A percentile compares a stretch with the other conserved stretches of the same genome.
Evolutionary conservation across 2,797 vertebrate genomes (phyloP).

Genomic region (Chiloscyllium punctatum): DNA sequence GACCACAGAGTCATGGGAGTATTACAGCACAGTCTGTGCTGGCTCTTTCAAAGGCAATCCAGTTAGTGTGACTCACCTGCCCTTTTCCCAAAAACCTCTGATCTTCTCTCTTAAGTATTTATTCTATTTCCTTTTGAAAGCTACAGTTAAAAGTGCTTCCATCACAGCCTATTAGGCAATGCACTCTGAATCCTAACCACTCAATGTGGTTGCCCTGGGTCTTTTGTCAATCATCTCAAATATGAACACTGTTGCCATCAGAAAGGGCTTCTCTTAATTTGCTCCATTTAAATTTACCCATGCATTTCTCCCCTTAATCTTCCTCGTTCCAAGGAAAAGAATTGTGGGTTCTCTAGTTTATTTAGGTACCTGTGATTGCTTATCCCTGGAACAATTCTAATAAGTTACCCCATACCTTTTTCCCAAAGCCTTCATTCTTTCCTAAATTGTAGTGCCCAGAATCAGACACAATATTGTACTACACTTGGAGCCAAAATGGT

Average conservation of each 20-base stretch:
- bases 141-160: neutral
- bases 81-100: neutral
- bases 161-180: too few relatives aligned
- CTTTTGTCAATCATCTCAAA: neutral
- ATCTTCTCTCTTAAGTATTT: neutral
- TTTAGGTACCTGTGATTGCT: too few relatives aligned
- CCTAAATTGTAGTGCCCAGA: neutral
- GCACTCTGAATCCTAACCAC: neutral
- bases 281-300: neutral
- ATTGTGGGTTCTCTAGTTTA: neutral
- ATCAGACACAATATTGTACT: neutral
- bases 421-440: neutral
- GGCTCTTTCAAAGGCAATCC: neutral
- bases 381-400: neutral
- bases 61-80: neutral
- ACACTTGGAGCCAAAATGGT: neutral
- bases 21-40: neutral
- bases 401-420: neutral
- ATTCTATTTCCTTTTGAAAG: neutral
- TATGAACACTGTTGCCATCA: neutral
- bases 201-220: neutral
- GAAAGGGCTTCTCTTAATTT: neutral
- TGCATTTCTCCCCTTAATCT: neutral
- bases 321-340: neutral
- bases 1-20: neutral